phyloP scores from a whole-genome alignment of 37 sponge, comb jelly and placozoan species.

The Chondrilla cf. caribensis region DNA sequence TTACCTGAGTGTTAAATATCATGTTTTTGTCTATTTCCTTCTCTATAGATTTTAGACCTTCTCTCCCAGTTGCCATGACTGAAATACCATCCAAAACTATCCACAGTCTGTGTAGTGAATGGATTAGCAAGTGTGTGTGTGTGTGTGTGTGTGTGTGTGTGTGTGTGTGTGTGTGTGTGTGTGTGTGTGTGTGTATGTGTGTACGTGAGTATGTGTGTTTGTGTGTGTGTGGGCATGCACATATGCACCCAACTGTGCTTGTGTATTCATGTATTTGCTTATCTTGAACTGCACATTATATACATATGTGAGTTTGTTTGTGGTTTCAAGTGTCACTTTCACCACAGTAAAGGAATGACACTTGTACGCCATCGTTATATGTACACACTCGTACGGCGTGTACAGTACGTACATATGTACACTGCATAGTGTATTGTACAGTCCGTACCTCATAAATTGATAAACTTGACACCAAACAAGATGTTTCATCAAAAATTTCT shows the following conservation, averaged over 20 bases:
- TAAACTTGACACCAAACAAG: too few species aligned
- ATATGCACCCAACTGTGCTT: background rate
- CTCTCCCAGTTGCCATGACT: background rate
- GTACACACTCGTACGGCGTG: too few species aligned
- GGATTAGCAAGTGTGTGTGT: constrained; percentile 39
- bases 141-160: constrained; percentile 1
- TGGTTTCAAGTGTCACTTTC: too few species aligned
- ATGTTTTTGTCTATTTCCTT: background rate
- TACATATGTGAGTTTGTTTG: background rate
- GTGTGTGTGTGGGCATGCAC: constrained; percentile 19
- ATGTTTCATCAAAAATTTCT: too few species aligned
- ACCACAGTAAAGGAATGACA: too few species aligned
- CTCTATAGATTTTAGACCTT: constrained; percentile 6
- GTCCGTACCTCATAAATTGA: too few species aligned
- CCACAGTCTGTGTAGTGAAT: constrained; percentile 58
- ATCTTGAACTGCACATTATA: background rate
- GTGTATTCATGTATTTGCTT: constrained; percentile 1
- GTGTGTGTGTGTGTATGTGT: constrained; percentile 29
- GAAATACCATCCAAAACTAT: constrained; percentile 38
- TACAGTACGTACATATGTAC: too few species aligned
- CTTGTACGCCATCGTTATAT: too few species aligned
- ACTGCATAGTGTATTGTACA: too few species aligned
- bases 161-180: constrained; percentile 30
- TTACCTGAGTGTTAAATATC: too few species aligned
- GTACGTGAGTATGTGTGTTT: constrained; percentile 29